Base-by-base conservation (phyloP, 1,140 invertebrate species). In the Drosophila trapezifrons region DNA sequence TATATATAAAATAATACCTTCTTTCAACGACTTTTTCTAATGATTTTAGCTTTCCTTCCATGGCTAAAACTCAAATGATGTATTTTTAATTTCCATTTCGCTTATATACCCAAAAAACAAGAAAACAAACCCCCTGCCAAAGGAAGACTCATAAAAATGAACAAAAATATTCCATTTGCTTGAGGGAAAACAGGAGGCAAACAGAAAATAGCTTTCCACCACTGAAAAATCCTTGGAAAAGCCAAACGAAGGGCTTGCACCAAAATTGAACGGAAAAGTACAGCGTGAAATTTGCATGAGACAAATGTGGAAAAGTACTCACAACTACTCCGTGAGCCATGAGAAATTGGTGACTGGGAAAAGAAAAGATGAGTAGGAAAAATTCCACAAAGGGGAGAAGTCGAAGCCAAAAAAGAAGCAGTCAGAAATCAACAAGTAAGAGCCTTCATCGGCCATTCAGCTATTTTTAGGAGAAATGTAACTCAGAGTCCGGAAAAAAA, bases 121-220 rank as follows among this genome's bases (percentile, higher is more conserved):
- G n/a, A 22, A 35, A 3, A 29, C 37, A 65, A 27, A 43, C 59
- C 37, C 45, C 17, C 38, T 55, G 37, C 46, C 54, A 45, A 40
- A 69, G 51, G 25, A 69, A 60, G 29, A 52, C 45, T 47, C 67
- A 52, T 59, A 59, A 71, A 73, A 73, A 45, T 37, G 54, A 72
- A 59, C 70, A 71, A 71, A 73, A 73, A 72, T 73, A 60, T 73
- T 73, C 70, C 70, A 72, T 73, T 73, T 73, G 55, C 66, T 40
- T 25, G 13, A 20, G 67, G 42, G 51, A 70, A 52, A 57, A 40
- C 45, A 25, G 43, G 32, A 35, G 37, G 37, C 35, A 69, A 57
- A 49, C 22, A 18, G 54, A 58, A 70, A 58, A 72, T 52, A 52
- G 55, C 66, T 72, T 72, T 45, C 45, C 37, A 3, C 45, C 66